phyloP scores from a whole-genome alignment of 2,888 invertebrate species.

The Blastobasis adustella region DNA sequence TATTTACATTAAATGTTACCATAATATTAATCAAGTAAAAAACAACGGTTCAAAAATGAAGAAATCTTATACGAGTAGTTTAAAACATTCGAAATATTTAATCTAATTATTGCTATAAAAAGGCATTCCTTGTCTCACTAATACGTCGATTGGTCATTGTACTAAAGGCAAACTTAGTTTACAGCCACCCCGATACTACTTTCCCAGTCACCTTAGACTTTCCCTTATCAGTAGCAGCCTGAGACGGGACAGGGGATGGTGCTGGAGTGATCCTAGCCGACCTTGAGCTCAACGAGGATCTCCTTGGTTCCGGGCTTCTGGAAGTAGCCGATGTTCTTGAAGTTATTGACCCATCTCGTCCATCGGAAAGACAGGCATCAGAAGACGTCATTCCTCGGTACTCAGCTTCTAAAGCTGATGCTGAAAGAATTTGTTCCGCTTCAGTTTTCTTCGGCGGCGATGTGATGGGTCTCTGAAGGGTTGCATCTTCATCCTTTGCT shows the following conservation, averaged over 20 bases:
- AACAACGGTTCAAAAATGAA: background rate
- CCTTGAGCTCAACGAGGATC: slow-evolving; percentile 25
- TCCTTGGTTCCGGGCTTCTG: slow-evolving; percentile 10
- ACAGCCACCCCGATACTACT: slow-evolving; percentile 84
- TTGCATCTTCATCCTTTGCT: slow-evolving; percentile 46
- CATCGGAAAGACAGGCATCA: slow-evolving; percentile 1
- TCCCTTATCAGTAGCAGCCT: slow-evolving; percentile 70
- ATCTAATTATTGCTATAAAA: slow-evolving; percentile 45
- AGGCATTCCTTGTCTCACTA: slow-evolving; percentile 44
- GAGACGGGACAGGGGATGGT: slow-evolving; percentile 38
- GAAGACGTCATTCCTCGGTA: slow-evolving; percentile 24
- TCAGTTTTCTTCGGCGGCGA: slow-evolving; percentile 43
- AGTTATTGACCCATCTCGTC: slow-evolving; percentile 3
- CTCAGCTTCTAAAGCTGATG: slow-evolving; percentile 44
- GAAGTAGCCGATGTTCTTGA: slow-evolving; percentile 1
- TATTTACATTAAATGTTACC: too few relatives aligned
- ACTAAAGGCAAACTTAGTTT: slow-evolving; percentile 22
- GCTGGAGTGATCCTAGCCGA: slow-evolving; percentile 53
- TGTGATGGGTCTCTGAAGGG: slow-evolving; percentile 51
- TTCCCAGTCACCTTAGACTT: slow-evolving; percentile 84
- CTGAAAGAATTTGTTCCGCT: slow-evolving; percentile 55
- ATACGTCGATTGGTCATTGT: slow-evolving; percentile 29
- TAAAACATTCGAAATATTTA: slow-evolving; percentile 11
- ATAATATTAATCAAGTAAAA: too few relatives aligned
- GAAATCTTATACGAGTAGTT: background rate